Evolutionary conservation across 2,888 invertebrate species (phyloP), one percentile per base, ranked within the genome.

Genomic region (Temnothorax unifasciatus): DNA sequence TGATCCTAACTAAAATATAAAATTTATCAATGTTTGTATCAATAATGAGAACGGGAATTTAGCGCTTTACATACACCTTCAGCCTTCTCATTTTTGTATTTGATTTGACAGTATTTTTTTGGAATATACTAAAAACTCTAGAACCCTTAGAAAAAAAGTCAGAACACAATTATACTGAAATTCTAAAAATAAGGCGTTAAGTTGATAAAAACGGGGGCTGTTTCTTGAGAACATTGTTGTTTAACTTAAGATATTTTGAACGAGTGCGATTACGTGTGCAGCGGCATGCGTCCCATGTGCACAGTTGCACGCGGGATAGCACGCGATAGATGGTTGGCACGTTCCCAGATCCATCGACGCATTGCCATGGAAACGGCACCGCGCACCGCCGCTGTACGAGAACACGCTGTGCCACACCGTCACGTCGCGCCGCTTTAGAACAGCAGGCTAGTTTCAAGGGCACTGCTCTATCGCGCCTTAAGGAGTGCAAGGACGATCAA

Each of bases 321-420:
- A 64, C 34, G 63, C 64, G 73, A 68, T 44, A 74, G 84, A 83
- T 85, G 86, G 81, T 83, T 77, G 69, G 84, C 63, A 75, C 82
- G 66, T 79, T 85, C 83, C 63, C 84, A 87, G 82, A 84, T 75
- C 85, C 87, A 91, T 89, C 86, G 85, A 88, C 73, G 86, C 79
- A 90, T 90, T 73, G 88, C 89, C 90, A 90, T 90, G 90, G 90
- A 90, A 91, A 90, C 90, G 85, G 85, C 79, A 86, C 75, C 89
- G 76, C 71, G 38, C 38, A 8, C 3, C 34, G 6, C 34, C 86
- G 81, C 71, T 66, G 8, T 44, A 68, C 83, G 61, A 68, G 34
- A 59, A 71, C 66, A 29, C 34, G 87, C 83, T 69, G 52, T 74
- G 54, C 64, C 63, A 69, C 57, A 82, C 68, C 85, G 76, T 83